These are phyloP conservation scores for Coremacera marginata DNA, from an alignment of 2,888 invertebrate species.

Conservation along the genomic window DNA sequence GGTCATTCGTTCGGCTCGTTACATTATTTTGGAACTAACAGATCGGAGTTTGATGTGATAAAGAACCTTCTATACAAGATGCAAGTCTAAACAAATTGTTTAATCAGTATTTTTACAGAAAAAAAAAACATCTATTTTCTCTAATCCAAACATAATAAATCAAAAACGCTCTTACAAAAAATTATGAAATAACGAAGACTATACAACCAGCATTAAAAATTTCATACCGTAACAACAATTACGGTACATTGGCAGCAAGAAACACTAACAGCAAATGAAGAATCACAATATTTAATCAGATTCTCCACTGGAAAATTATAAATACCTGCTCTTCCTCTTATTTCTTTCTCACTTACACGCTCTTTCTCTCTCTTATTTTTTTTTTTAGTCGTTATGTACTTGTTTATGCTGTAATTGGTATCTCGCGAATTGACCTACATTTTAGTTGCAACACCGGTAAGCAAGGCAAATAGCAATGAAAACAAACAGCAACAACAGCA, in stretches of 20 bases:
- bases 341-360: not conserved
- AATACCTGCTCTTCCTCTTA: not conserved
- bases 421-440: slow-evolving; percentile 43
- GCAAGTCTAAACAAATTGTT: too few relatives aligned
- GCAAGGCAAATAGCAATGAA: slow-evolving; percentile 16
- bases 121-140: too few relatives aligned
- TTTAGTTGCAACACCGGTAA: slow-evolving; percentile 42
- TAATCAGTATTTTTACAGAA: too few relatives aligned
- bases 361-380: not conserved
- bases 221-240: not conserved
- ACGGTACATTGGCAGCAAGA: not conserved
- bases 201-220: not conserved
- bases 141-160: not conserved
- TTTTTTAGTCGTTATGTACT: not conserved
- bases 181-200: not conserved
- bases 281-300: not conserved
- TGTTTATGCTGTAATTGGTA: slow-evolving; percentile 24
- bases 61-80: too few relatives aligned
- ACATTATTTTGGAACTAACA: slow-evolving; percentile 19
- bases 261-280: not conserved
- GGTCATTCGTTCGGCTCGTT: not conserved
- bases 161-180: not conserved
- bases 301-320: not conserved
- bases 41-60: too few relatives aligned
- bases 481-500: slow-evolving; percentile 11